Percentiles rank a stretch among this genome's conserved stretches.
Conservation (phyloP, 2,888 invertebrate genomes). For the Brenthis ino region DNA sequence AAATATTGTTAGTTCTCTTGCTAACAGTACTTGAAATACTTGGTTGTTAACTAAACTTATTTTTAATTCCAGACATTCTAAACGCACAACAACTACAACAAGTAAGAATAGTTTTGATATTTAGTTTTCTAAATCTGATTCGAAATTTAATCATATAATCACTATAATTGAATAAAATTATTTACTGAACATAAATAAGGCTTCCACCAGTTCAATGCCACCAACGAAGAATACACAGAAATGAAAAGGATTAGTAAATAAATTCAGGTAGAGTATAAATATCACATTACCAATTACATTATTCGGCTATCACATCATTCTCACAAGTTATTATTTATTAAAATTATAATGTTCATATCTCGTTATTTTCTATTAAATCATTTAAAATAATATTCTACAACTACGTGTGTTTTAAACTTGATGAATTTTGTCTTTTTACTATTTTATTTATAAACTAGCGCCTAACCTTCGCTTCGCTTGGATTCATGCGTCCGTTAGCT, state of each 20-base stretch:
- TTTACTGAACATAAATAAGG: not conserved
- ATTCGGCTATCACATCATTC: no score
- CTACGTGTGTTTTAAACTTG: no score
- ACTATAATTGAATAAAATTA: not conserved
- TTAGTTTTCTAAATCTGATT: not conserved
- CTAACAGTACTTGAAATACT: conserved; percentile 60
- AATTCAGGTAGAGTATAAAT: no score
- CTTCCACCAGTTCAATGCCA: no score
- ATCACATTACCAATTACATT: no score
- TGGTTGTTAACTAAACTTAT: conserved; percentile 55
- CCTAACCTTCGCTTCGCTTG: not conserved
- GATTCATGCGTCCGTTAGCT: not conserved
- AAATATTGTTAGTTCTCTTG: conserved; percentile 17
- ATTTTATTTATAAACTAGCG: not conserved
- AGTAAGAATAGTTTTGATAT: conserved; percentile 34
- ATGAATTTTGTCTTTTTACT: no score
- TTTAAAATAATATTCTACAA: no score
- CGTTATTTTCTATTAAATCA: not conserved
- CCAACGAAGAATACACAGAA: no score
- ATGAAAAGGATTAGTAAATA: no score
- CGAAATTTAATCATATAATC: no score
- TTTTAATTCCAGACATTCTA: conserved; percentile 63
- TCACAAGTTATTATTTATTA: no score
- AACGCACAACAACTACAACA: conserved; percentile 34
- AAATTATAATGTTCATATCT: no score